Conservation (phyloP, 2,113 vertebrate species). For the Maccullochella peelii region DNA sequence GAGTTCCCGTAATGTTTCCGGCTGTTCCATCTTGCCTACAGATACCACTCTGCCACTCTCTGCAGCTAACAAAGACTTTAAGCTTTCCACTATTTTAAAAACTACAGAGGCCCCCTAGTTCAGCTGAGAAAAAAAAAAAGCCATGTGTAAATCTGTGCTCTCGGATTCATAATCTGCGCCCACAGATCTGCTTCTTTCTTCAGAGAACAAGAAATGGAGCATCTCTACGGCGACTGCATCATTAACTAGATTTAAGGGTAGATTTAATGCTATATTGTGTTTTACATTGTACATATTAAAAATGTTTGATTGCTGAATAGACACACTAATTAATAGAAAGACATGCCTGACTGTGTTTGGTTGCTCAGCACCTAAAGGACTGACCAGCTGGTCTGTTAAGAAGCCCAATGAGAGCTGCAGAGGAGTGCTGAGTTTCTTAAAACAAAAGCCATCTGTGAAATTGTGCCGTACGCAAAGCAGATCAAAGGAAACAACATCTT, state of each 20-base stretch:
- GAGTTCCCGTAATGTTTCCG: background rate
- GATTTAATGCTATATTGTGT: too few relatives aligned
- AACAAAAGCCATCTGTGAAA: slow-evolving; percentile 3
- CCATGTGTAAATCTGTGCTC: too few relatives aligned
- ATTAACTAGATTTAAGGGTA: too few relatives aligned
- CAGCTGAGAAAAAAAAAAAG: too few relatives aligned
- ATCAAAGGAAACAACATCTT: background rate
- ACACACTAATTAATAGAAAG: too few relatives aligned
- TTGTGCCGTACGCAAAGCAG: background rate
- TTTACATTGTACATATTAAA: too few relatives aligned
- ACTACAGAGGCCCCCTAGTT: too few relatives aligned
- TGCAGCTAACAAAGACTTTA: background rate
- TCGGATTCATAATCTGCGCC: too few relatives aligned
- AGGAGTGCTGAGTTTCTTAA: background rate
- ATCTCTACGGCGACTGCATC: too few relatives aligned
- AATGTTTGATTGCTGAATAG: too few relatives aligned
- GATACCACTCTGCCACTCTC: background rate
- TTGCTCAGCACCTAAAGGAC: background rate
- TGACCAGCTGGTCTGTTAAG: background rate
- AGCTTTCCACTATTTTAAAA: background rate
- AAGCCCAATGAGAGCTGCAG: background rate
- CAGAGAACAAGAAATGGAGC: too few relatives aligned
- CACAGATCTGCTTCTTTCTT: too few relatives aligned
- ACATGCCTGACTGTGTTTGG: background rate
- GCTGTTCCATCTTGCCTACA: background rate